phyloP scores from a whole-genome alignment of 2,888 invertebrate genomes.

The Acanthacorydalis orientalis region DNA sequence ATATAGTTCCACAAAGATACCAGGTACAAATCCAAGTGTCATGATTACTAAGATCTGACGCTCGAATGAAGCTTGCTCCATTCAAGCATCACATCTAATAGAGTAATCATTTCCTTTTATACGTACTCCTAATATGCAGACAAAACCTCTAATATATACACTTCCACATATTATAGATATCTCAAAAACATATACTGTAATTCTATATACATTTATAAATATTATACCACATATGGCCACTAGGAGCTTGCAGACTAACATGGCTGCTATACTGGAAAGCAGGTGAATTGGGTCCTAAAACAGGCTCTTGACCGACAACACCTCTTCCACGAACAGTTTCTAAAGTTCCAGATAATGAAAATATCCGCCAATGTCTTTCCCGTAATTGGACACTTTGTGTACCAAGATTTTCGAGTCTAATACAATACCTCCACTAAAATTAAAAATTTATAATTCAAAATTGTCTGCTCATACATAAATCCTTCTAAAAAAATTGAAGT shows the following conservation, averaged over 20 bases:
- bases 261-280: constrained; percentile 98
- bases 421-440: constrained; percentile 88
- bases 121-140: no score
- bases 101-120: no score
- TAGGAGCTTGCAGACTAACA: constrained; percentile 90
- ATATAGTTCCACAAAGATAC: neutral
- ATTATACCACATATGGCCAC: constrained; percentile 90
- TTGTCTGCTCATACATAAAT: no score
- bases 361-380: constrained; percentile 97
- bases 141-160: no score
- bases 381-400: constrained; percentile 77
- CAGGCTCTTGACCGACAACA: constrained; percentile 96
- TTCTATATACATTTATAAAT: no score
- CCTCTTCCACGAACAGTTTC: constrained; percentile 90
- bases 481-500: no score
- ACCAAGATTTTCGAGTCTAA: constrained; percentile 88
- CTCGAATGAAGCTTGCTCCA: no score
- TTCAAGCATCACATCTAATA: no score
- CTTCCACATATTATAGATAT: no score
- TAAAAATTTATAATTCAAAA: no score
- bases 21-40: neutral
- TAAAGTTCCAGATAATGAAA: constrained; percentile 81
- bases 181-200: no score
- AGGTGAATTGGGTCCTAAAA: constrained; percentile 69
- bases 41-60: neutral